phyloP scores from a whole-genome alignment of 2,113 vertebrate genomes.

The Tragelaphus buxtoni region DNA sequence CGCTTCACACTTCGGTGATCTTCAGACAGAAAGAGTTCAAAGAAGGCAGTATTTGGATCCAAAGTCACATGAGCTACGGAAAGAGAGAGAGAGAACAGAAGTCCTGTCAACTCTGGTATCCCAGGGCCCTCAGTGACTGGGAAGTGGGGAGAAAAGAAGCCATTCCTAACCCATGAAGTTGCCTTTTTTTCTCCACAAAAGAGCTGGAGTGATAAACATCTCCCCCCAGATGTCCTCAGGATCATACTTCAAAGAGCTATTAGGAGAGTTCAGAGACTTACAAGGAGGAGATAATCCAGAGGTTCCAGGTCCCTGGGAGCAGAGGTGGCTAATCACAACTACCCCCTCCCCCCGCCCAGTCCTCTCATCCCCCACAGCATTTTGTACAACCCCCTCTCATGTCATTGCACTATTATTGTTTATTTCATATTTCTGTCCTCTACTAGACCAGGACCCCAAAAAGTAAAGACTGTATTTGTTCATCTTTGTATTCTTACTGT shows the following conservation, averaged over 20 bases:
- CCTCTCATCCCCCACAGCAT: not conserved
- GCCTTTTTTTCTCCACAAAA: not conserved
- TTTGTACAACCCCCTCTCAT: not conserved
- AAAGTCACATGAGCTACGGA: conserved; percentile 67
- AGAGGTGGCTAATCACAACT: not conserved
- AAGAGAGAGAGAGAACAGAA: not conserved
- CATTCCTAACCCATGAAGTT: not conserved
- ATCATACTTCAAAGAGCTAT: not conserved
- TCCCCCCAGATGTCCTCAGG: not conserved
- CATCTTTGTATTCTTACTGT: not conserved
- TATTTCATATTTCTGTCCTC: not conserved
- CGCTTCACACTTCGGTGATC: conserved; percentile 70
- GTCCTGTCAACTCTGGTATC: not conserved
- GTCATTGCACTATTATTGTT: not conserved
- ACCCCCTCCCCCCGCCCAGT: no score
- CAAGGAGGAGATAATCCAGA: not conserved
- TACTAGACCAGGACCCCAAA: not conserved
- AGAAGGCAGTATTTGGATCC: not conserved
- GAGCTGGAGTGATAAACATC: not conserved
- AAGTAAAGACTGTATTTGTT: not conserved
- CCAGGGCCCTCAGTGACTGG: no score
- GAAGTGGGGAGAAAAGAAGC: not conserved
- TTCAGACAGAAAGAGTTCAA: conserved; percentile 69
- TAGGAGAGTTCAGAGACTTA: not conserved
- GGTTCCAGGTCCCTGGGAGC: no score